Conservation (phyloP, 2,797 vertebrate species). For the Tapirus indicus region DNA sequence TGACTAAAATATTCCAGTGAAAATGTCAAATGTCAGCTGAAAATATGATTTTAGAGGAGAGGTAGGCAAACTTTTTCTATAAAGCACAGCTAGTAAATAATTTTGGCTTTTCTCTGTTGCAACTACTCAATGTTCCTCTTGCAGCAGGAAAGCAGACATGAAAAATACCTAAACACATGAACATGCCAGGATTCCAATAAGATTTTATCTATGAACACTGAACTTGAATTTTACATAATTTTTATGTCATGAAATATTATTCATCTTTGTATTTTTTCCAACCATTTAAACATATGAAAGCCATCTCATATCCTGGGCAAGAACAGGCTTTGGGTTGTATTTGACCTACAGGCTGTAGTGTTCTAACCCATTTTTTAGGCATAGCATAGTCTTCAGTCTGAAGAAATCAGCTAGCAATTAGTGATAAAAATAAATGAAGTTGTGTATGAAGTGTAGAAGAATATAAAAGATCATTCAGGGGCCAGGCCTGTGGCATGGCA, state of each 20-base stretch:
- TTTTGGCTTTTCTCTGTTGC: neutral
- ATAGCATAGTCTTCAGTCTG: neutral
- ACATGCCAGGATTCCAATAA: neutral
- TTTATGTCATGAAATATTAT: neutral
- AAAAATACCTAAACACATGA: neutral
- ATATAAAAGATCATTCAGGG: neutral
- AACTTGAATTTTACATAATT: neutral
- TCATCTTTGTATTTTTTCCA: neutral
- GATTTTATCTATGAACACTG: neutral
- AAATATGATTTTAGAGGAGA: neutral
- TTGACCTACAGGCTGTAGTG: neutral
- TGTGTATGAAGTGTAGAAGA: neutral
- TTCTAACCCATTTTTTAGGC: neutral
- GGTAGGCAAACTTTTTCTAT: neutral
- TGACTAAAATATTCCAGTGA: neutral
- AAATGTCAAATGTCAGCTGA: neutral
- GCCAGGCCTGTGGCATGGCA: too few relatives aligned
- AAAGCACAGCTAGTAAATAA: neutral
- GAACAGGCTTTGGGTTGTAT: neutral
- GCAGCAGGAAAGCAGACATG: neutral
- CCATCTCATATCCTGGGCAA: neutral
- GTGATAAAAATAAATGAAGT: neutral
- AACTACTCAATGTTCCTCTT: neutral
- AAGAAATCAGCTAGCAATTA: neutral
- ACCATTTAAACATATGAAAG: constrained; percentile 12